phyloP scores from a whole-genome alignment of 1,140 invertebrate species.

The Orussus abietinus region DNA sequence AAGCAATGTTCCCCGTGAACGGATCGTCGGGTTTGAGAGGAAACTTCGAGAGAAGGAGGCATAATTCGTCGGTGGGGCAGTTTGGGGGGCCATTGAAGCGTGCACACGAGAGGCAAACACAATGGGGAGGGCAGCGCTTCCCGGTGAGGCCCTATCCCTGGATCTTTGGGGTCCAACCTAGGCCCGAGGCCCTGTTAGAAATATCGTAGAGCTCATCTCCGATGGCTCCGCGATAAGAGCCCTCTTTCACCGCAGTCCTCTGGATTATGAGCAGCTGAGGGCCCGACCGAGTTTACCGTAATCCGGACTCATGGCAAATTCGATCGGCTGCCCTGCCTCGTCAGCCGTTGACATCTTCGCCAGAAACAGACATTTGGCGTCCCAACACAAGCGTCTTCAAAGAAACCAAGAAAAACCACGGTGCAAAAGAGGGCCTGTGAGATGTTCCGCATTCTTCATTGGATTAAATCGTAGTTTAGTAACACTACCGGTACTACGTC shows the following conservation, averaged over 20 bases:
- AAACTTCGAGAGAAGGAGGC: neutral
- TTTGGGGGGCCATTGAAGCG: slow-evolving; percentile 1
- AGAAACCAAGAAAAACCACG: too few relatives aligned
- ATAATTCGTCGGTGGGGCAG: too few relatives aligned
- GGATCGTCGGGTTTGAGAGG: too few relatives aligned
- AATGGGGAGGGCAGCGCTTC: slow-evolving; percentile 24
- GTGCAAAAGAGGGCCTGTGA: too few relatives aligned
- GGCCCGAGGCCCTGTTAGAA: slow-evolving; percentile 47
- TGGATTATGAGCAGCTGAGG: slow-evolving; percentile 48
- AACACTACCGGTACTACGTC: too few relatives aligned
- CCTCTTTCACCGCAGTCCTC: slow-evolving; percentile 36
- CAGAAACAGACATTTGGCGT: too few relatives aligned
- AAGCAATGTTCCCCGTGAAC: too few relatives aligned
- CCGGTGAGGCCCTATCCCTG: slow-evolving; percentile 42
- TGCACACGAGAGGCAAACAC: slow-evolving; percentile 20
- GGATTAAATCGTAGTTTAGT: too few relatives aligned
- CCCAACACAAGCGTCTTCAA: too few relatives aligned
- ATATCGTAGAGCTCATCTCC: slow-evolving; percentile 42
- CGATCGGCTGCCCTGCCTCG: slow-evolving; percentile 1
- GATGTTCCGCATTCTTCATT: too few relatives aligned
- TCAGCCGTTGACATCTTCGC: slow-evolving; percentile 29
- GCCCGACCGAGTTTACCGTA: slow-evolving; percentile 34
- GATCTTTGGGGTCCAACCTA: slow-evolving; percentile 35
- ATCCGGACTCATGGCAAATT: slow-evolving; percentile 7
- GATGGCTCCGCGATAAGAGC: slow-evolving; percentile 39